Evolutionary conservation across 2,797 vertebrate genomes (phyloP).

Genomic region (Myotis vivesi): DNA sequence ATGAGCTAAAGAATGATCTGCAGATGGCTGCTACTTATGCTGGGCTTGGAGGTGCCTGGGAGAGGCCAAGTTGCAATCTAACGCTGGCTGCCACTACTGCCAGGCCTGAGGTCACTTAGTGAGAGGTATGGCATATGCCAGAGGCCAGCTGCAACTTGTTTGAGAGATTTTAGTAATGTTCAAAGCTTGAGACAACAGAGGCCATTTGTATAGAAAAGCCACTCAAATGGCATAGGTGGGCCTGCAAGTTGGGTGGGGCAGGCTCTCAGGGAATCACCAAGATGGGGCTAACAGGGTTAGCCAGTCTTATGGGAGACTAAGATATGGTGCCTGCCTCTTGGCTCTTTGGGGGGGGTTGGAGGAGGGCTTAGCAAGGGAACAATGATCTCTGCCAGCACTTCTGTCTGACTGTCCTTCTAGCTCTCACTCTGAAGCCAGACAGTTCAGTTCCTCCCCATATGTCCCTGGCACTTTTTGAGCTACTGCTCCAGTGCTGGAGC

Average conservation of each 20-base stretch:
- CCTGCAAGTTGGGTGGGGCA: not conserved
- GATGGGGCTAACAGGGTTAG: not conserved
- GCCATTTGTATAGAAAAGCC: not conserved
- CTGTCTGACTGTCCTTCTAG: not conserved
- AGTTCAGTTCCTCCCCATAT: not conserved
- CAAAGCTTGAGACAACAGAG: not conserved
- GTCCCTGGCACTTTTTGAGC: not conserved
- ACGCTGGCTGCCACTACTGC: not conserved
- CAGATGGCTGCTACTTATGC: not conserved
- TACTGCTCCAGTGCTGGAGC: not conserved
- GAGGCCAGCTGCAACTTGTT: not conserved
- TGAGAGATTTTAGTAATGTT: not conserved
- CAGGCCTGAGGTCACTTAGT: not conserved
- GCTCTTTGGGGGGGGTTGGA: not conserved
- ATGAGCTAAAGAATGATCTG: not conserved
- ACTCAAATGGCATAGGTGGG: not conserved
- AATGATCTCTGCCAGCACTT: not conserved
- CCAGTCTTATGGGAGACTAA: not conserved
- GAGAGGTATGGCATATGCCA: not conserved
- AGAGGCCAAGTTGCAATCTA: not conserved
- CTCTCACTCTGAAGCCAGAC: not conserved
- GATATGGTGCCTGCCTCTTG: not conserved
- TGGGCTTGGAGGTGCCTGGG: not conserved
- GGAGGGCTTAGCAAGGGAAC: not conserved
- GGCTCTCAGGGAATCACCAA: not conserved